Evolutionary conservation across 2,113 vertebrate species (phyloP).

Genomic region (Lutjanus erythropterus): DNA sequence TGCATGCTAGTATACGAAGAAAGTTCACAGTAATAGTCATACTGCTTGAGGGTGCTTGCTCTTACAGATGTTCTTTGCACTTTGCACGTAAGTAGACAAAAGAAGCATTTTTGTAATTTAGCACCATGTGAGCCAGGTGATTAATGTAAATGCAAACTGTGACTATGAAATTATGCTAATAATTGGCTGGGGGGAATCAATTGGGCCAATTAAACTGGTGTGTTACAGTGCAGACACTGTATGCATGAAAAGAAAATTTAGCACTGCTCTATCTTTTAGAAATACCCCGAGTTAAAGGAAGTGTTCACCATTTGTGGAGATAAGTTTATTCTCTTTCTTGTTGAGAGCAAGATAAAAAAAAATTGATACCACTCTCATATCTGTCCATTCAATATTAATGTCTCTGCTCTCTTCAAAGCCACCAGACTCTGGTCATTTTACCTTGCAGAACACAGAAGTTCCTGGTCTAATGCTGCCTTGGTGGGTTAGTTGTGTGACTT

Average conservation of each 20-base stretch:
- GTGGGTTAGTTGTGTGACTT: no score
- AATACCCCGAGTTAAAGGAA: background rate
- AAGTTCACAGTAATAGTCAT: background rate
- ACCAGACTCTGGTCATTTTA: no score
- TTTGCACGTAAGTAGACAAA: background rate
- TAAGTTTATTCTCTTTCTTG: no score
- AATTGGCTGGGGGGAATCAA: background rate
- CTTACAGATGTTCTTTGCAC: background rate
- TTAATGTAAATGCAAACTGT: constrained; percentile 1
- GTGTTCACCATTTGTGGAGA: no score
- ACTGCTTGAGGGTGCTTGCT: background rate
- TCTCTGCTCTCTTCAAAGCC: no score
- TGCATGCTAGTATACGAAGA: background rate
- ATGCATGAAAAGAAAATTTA: background rate
- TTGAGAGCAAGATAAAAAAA: no score
- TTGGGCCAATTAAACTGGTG: background rate
- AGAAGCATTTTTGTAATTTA: background rate
- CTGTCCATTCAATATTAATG: no score
- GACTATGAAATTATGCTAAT: background rate
- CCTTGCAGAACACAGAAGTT: no score
- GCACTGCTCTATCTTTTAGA: background rate
- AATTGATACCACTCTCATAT: no score
- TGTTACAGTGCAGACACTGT: background rate
- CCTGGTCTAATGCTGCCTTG: no score
- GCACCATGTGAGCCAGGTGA: background rate